Evolutionary conservation across 37 sponge, comb jelly and placozoan species (phyloP), one percentile per base, ranked within the genome.

Genomic region (Lycopodina hypogea): DNA sequence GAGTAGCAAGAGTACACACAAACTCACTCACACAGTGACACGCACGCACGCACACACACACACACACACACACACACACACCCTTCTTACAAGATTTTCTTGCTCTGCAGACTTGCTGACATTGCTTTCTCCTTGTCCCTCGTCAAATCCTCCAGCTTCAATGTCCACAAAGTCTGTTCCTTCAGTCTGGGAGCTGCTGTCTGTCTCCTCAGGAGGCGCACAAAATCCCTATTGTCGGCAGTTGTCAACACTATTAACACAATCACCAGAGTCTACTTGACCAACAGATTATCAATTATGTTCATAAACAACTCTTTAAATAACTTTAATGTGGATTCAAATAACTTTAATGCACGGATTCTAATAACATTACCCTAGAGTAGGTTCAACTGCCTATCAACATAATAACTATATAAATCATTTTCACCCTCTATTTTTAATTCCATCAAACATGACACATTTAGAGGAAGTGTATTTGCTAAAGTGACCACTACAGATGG

Each of bases 81-180:
- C 11, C 11, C 19, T 66, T 28, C 71, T 73, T n/a, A 85, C 86
- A 48, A 85, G n/a, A 35, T 79, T 78, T 14, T 73, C 52, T 24
- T 50, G 35, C 3, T 84, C 75, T 18, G 60, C 80, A 23, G 88
- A 74, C 29, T 88, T 75, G 69, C 88, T 89, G 30, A 96, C 94
- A 86, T 96, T 91, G 26, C 71, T 90, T 19, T 69, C 38, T 45
- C 97, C 97, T 19, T 88, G 68, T 17, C 97, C 97, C 15, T 96
- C 92, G 42, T 90, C 97, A 58, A 96, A 85, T 0, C 97, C 97
- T 41, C 91, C 94, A 32, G 87, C 89, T 32, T 96, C 94, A 24
- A 83, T 66, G 34, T 87, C 91, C 33, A 85, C 83, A 52, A 91
- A 88, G 33, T 90, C 89, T 15, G 78, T 85, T 15, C 74, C 87